Conservation (phyloP, 2,113 vertebrate species). For the Hystrix brachyura region DNA sequence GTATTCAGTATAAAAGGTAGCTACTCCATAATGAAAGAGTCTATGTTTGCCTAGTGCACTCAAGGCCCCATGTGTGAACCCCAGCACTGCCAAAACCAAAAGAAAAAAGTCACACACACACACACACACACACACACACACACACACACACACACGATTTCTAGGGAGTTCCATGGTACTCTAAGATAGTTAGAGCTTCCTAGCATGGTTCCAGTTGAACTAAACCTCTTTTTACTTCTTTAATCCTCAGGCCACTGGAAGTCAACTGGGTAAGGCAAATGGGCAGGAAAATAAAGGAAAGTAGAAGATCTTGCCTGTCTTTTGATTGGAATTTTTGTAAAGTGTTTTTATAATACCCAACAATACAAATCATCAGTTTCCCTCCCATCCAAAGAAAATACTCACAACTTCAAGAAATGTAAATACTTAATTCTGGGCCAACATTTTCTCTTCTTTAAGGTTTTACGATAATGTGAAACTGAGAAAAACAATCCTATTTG, state of each 20-base stretch:
- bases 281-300: background rate
- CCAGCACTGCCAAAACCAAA: background rate
- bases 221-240: background rate
- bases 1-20: background rate
- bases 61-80: background rate
- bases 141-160: background rate
- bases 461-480: constrained; percentile 56
- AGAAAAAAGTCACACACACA: background rate
- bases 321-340: constrained; percentile 52
- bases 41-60: background rate
- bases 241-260: constrained; percentile 36
- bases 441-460: constrained; percentile 13
- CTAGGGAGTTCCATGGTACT: background rate
- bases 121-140: background rate
- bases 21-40: constrained; percentile 7
- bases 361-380: background rate
- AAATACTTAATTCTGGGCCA: constrained; percentile 61
- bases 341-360: constrained; percentile 22
- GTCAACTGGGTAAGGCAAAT: background rate
- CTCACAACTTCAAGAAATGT: constrained; percentile 33
- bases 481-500: constrained; percentile 57
- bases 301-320: background rate
- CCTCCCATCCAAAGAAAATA: constrained; percentile 14
- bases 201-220: background rate
- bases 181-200: background rate